Conservation (phyloP, 2,888 invertebrate species). For the Andrena bicolor region DNA sequence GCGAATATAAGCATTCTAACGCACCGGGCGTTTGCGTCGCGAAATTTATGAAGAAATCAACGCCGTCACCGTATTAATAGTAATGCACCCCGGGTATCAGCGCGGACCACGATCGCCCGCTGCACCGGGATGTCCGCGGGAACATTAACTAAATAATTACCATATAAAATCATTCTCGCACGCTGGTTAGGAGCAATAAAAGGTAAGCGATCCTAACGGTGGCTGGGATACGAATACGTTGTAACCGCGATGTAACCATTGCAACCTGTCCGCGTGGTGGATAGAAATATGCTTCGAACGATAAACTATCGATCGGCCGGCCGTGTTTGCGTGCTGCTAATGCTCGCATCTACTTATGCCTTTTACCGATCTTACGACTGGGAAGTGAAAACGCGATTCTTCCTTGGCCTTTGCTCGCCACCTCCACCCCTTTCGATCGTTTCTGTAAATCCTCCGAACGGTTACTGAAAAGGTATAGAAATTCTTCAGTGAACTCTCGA, state of each 20-base stretch:
- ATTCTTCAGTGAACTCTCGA: not conserved
- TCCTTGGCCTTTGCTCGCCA: not conserved
- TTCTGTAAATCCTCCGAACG: not conserved
- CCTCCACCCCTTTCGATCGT: not conserved
- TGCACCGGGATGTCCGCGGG: constrained; percentile 7
- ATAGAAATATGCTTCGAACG: constrained; percentile 37
- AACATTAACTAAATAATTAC: constrained; percentile 61
- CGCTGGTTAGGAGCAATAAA: constrained; percentile 58
- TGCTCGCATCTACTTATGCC: constrained; percentile 15
- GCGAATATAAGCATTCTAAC: constrained; percentile 23
- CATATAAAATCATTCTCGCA: constrained; percentile 59
- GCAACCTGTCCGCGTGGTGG: constrained; percentile 20
- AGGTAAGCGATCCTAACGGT: constrained; percentile 57
- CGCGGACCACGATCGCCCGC: constrained; percentile 12
- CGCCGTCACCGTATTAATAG: constrained; percentile 26
- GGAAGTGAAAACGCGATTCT: constrained; percentile 11
- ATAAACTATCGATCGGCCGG: constrained; percentile 45
- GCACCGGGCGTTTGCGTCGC: constrained; percentile 30
- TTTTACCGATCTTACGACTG: constrained; percentile 12
- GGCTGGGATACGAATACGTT: constrained; percentile 33
- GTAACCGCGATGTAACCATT: constrained; percentile 24
- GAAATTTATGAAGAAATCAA: constrained; percentile 56
- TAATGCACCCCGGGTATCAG: constrained; percentile 39
- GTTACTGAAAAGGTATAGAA: not conserved
- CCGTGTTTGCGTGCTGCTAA: constrained; percentile 8